Conservation (phyloP, 92 coral and sea anemone species). For the Isaurus tuberculatus region DNA sequence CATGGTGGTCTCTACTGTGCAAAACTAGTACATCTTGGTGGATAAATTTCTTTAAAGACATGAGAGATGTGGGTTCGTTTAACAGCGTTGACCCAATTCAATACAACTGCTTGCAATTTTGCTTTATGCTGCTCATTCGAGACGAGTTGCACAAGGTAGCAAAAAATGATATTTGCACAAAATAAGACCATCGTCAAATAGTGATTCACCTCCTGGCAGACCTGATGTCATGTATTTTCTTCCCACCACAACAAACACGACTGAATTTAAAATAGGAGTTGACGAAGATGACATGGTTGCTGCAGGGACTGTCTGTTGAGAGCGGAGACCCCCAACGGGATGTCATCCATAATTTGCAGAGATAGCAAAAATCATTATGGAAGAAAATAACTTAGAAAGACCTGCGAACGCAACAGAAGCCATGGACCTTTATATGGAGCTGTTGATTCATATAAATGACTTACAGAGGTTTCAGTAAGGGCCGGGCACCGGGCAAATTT, state of each 20-base stretch:
- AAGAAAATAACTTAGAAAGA: slow-evolving; percentile 3
- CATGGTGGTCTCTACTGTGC: slow-evolving; percentile 39
- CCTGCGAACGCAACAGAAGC: slow-evolving; percentile 13
- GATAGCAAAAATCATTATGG: slow-evolving; percentile 27
- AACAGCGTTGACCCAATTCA: slow-evolving; percentile 27
- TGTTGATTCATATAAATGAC: slow-evolving; percentile 7
- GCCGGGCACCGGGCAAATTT: no score
- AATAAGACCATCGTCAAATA: slow-evolving; percentile 42
- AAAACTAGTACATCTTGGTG: slow-evolving; percentile 25
- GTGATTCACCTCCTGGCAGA: slow-evolving; percentile 40
- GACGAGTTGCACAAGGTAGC: slow-evolving; percentile 44
- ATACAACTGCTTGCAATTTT: slow-evolving; percentile 51
- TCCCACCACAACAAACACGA: slow-evolving; percentile 22
- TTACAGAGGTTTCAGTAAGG: no score
- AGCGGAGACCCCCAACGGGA: slow-evolving; percentile 5
- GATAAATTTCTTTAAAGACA: slow-evolving; percentile 47
- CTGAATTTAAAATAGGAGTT: slow-evolving; percentile 18
- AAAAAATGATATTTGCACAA: slow-evolving; percentile 50
- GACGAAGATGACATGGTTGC: slow-evolving; percentile 15
- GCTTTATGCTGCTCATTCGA: slow-evolving; percentile 49
- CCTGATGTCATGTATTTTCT: slow-evolving; percentile 39
- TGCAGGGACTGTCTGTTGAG: slow-evolving; percentile 16
- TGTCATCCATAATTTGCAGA: slow-evolving; percentile 28
- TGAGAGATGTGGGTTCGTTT: slow-evolving; percentile 27
- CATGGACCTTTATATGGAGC: slow-evolving; percentile 21